These are phyloP conservation scores for Athetis lepigone DNA, from an alignment of 2,888 invertebrate species.

Conservation along the genomic window DNA sequence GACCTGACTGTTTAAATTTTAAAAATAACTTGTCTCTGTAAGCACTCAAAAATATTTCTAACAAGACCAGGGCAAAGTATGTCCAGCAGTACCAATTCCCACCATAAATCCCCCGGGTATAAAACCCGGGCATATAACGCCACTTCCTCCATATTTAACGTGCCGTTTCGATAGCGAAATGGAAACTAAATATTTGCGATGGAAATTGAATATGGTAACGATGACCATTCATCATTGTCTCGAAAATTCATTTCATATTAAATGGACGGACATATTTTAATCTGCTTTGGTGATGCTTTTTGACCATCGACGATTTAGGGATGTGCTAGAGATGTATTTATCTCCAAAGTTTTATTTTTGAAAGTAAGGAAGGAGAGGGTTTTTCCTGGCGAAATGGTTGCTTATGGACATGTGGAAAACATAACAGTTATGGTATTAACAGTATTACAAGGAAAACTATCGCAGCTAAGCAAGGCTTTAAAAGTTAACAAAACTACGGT, in stretches of 20 bases:
- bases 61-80: background rate
- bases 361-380: too few relatives aligned
- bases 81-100: background rate
- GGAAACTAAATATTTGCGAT: slow-evolving; percentile 68
- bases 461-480: too few relatives aligned
- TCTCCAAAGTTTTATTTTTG: too few relatives aligned
- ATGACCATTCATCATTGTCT: slow-evolving; percentile 66
- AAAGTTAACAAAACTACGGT: too few relatives aligned
- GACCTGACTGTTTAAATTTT: background rate
- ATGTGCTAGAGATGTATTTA: too few relatives aligned
- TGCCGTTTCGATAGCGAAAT: slow-evolving; percentile 53
- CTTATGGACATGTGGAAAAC: too few relatives aligned
- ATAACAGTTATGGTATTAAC: too few relatives aligned
- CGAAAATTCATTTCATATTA: slow-evolving; percentile 60
- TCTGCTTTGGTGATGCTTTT: slow-evolving; percentile 27
- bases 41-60: background rate
- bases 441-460: too few relatives aligned
- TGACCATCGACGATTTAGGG: too few relatives aligned
- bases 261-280: slow-evolving; percentile 52
- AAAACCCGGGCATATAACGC: slow-evolving; percentile 21
- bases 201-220: slow-evolving; percentile 59
- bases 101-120: slow-evolving; percentile 18
- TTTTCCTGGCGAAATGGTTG: too few relatives aligned
- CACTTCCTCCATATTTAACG: slow-evolving; percentile 43
- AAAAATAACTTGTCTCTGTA: background rate